Base-by-base conservation (phyloP, 1,140 invertebrate species). In the Acromyrmex echinatior region DNA sequence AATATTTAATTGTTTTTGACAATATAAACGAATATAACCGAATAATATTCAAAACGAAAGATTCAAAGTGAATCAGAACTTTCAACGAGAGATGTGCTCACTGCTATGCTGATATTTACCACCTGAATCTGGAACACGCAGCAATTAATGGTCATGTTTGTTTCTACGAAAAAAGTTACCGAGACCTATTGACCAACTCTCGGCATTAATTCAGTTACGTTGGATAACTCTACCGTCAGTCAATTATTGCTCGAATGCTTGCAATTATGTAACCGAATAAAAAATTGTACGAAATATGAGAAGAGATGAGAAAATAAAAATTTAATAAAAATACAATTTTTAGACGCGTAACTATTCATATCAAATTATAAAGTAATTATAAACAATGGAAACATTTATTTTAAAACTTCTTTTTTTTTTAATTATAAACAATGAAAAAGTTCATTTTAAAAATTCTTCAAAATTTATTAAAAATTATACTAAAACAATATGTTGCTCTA, bases 101-200 rank as follows among this genome's bases (percentile, higher is more conserved):
- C 12, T 35, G 21, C 56, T 39, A 39, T 31, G 35, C 25, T 65
- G 56, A 56, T 74, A 82, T 82, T 74, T 82, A 25, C 68, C 25
- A 82, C 18, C n/a, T 62, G 56, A 14, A 82, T 82, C 28, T 62
- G 12, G 56, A 82, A 58, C 79, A 81, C 53, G 58, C 53, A 16
- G 53, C 79, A 82, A 82, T 82, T 82, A 82, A 74, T 74, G 35
- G 51, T 51, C 65, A 58, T 73, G 65, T 81, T 81, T 81, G 68
- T 82, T 31, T 74, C 68, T 74, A 45, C 14, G 80, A 74, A 82
- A 82, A 82, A 82, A 74, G 80, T 62, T 74, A 49, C 18, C 53
- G 68, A 35, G 39, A 74, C 18, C 68, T 74, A 53, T 49, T 21
- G 51, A 62, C 56, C 68, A 74, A 71, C 51, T 82, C 68, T 73